Base-by-base conservation (phyloP, 2,888 invertebrate genomes). In the Leptopterna dolabrata region DNA sequence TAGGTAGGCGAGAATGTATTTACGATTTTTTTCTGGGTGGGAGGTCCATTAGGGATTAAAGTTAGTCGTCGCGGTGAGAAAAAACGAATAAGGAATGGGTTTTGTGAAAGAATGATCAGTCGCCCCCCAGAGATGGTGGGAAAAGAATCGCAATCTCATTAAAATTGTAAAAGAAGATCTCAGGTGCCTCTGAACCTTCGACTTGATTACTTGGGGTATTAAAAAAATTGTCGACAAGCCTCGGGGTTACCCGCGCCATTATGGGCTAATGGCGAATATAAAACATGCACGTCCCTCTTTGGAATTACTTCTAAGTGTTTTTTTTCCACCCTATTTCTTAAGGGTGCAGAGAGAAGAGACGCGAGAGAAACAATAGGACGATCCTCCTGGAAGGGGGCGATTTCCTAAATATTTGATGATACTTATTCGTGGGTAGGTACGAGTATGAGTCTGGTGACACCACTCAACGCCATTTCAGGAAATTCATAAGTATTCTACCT, bases 131-230 rank as follows among this genome's bases (percentile, higher is more conserved):
- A 85, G 87, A 81, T 80, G 47, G 47, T 4, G 13, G 51, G 51
- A 70, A 83, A 71, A 87, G 63, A 71, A 76, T 36, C 41, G 85
- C 85, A 87, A 87, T 87, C 83, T 87, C 78, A 85, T 87, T 87
- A 87, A 87, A 87, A 87, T 84, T 87, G 87, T 87, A 87, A 55
- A 76, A 30, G 45, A 76, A 76, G 85, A 87, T 84, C 87, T 87
- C 87, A 87, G 87, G 87, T 87, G 87, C 30, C 70, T 73, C 29
- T 24, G 55, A 47, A 41, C 78, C 78, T 71, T 71, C 11, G 85
- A 87, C 86, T 87, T 87, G 86, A 87, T 87, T 87, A 80, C 86
- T 70, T 80, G 41, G 45, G 45, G 80, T 87, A 87, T 87, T 87
- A 87, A 87, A 87, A 87, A 87, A 87, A 87, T 87, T 78, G 86